These are phyloP conservation scores for Agelaius tricolor DNA, from an alignment of 2,113 vertebrate genomes.

Conservation along the genomic window DNA sequence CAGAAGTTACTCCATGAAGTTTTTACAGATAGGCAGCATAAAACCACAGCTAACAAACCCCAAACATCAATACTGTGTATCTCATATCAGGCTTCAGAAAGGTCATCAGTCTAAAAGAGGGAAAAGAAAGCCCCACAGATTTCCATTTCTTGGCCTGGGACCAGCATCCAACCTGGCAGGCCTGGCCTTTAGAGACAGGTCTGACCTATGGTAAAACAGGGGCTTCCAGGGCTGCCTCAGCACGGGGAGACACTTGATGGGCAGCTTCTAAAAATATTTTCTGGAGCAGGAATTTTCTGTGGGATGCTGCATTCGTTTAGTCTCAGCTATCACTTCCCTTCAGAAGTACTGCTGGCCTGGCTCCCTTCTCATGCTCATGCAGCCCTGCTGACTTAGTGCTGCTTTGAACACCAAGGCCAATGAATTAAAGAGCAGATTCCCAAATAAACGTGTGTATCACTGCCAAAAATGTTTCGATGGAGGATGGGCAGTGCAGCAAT, in stretches of 20 bases:
- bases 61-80: neutral
- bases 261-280: neutral
- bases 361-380: neutral
- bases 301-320: neutral
- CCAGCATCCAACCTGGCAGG: conserved; percentile 45
- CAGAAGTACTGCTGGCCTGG: neutral
- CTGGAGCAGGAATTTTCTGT: neutral
- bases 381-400: neutral
- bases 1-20: neutral
- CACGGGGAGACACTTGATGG: neutral
- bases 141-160: conserved; percentile 40
- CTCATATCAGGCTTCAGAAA: conserved; percentile 59
- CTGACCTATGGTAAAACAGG: conserved; percentile 52
- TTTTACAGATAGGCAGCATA: neutral
- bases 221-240: neutral
- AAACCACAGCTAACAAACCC: neutral
- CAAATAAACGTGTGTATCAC: neutral
- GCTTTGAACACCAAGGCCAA: neutral
- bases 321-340: neutral
- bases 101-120: conserved; percentile 52
- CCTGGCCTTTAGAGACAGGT: conserved; percentile 68
- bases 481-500: neutral
- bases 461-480: fast-evolving
- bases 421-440: neutral
- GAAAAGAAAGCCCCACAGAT: neutral